These are phyloP conservation scores for Drosophila leonis DNA, from an alignment of 2,888 invertebrate genomes.

Conservation along the genomic window DNA sequence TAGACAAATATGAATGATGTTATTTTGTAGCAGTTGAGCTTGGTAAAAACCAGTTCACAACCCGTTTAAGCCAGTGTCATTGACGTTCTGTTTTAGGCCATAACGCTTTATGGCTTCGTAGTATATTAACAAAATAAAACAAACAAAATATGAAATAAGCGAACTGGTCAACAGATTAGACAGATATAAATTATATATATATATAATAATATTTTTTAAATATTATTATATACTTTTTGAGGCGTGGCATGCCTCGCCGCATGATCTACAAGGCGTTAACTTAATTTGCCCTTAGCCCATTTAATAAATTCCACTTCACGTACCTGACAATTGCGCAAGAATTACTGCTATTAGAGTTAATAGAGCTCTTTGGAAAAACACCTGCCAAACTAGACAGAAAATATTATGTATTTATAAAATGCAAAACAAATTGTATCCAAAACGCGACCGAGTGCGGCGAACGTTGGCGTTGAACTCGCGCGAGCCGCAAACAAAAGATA, in stretches of 20 bases:
- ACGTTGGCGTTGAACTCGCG: slow-evolving; percentile 60
- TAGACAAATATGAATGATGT: slow-evolving; percentile 30
- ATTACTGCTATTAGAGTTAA: slow-evolving; percentile 26
- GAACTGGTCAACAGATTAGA: slow-evolving; percentile 6
- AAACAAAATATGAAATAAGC: slow-evolving; percentile 2
- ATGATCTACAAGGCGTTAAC: not conserved
- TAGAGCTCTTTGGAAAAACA: slow-evolving; percentile 17
- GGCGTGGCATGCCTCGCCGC: not conserved
- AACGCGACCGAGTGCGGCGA: slow-evolving; percentile 53
- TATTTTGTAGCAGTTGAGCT: slow-evolving; percentile 30
- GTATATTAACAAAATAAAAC: slow-evolving; percentile 12
- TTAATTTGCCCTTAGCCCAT: not conserved
- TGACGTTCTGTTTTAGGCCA: slow-evolving; percentile 33
- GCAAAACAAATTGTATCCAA: slow-evolving; percentile 15
- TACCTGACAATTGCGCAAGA: slow-evolving; percentile 26
- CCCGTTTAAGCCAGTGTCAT: slow-evolving; percentile 62
- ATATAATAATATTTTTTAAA: not conserved
- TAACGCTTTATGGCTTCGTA: slow-evolving; percentile 36
- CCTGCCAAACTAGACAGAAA: slow-evolving; percentile 9
- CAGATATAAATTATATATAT: not conserved
- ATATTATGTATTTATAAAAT: not conserved
- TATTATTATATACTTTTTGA: not conserved
- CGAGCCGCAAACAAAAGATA: slow-evolving; percentile 45
- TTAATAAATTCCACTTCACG: slow-evolving; percentile 1
- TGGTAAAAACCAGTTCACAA: slow-evolving; percentile 61